A percentile compares a stretch with the other conserved stretches of the same genome.
phyloP scores from a whole-genome alignment of 2,888 invertebrate species.

The Dione vanillae region DNA sequence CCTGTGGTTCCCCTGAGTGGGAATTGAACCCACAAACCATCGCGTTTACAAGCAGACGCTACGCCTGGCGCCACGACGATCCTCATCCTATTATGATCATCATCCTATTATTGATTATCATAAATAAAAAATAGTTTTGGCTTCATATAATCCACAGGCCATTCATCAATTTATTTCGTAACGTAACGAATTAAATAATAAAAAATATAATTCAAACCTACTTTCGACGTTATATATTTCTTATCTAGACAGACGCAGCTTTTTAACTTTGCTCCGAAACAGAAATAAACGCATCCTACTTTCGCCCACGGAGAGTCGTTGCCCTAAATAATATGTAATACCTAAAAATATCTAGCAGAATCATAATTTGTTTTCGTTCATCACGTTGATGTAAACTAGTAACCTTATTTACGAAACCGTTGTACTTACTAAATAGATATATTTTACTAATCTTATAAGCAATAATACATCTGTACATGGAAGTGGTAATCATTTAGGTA shows the following conservation, averaged over 20 bases:
- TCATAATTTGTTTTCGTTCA: slow-evolving; percentile 54
- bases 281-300: slow-evolving; percentile 47
- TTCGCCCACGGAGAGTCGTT: slow-evolving; percentile 58
- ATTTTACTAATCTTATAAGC: too few species aligned
- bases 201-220: background rate
- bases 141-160: background rate
- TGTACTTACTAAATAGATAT: too few species aligned
- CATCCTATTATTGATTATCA: too few species aligned
- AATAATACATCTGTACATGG: too few species aligned
- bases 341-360: slow-evolving; percentile 62
- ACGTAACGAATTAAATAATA: background rate
- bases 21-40: too few species aligned
- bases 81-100: too few species aligned
- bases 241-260: slow-evolving; percentile 1
- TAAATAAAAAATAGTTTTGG: background rate
- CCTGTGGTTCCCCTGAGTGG: too few species aligned
- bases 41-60: too few species aligned
- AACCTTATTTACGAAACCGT: background rate
- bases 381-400: slow-evolving; percentile 48
- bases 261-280: slow-evolving; percentile 16
- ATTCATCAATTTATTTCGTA: background rate
- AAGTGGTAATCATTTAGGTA: too few species aligned
- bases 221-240: background rate
- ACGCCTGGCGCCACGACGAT: too few species aligned
- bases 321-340: slow-evolving; percentile 61